Base-by-base conservation (phyloP, 2,888 invertebrate species). In the Cosmia trapezina region DNA sequence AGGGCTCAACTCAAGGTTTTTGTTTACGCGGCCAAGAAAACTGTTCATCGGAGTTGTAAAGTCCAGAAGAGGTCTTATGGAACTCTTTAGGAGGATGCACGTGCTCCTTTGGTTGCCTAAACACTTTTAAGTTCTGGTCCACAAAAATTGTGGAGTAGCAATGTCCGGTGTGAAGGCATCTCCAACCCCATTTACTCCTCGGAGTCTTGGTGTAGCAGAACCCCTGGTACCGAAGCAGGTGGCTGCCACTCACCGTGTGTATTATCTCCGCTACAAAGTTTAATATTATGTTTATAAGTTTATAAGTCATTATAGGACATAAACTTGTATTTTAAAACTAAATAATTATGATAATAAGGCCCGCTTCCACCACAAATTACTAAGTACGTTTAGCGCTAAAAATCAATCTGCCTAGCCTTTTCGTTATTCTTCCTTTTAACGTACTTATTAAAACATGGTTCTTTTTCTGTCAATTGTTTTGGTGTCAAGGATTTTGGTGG, bases 101-200 rank as follows among this genome's bases (percentile, higher is more conserved):
- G 57, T 90, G 89, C 8, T 62, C 65, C 41, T 78, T 83, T 0
- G 83, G 75, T 33, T 49, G 63, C 45, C 70, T 84, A 0, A 76
- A 47, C 28, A 86, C 66, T 0, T 1, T 64, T 0, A 77, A 54
- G 53, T 85, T 62, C 0, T 75, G 53, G 33, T 88, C 83, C 11
- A 89, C 76, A 2, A 57, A 64, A 3, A 91, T 22, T 0, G 84
- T 77, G 7, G 81, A 81, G 63, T 74, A 91, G 70, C 91, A 91
- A 7, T 80, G 70, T 28, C 84, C 86, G 0, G 91, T 92, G 53
- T 89, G 87, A 11, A 90, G 84, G 53, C 91, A 92, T 0, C 91
- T 83, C 91, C 91, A 91, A 37, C 86, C 81, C 28, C 74, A 57
- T 73, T 49, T 84, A 0, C 76, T 80, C 14, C 78, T 75, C 1